These are phyloP conservation scores for Phylloscopus collybita DNA, from an alignment of 2,797 vertebrate species.

Conservation along the genomic window DNA sequence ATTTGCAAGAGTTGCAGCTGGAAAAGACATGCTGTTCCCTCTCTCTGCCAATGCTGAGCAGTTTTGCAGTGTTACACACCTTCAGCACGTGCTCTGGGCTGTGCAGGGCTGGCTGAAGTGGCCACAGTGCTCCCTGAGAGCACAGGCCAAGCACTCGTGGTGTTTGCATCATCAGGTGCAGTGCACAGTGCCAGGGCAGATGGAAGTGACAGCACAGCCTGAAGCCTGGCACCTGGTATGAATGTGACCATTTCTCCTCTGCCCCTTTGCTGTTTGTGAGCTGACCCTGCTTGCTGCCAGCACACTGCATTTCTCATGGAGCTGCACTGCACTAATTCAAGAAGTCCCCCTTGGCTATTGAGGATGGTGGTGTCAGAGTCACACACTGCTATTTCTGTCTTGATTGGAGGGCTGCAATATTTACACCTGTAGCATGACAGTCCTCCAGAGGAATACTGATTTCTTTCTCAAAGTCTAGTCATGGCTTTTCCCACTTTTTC, in stretches of 20 bases:
- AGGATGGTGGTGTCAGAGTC: not conserved
- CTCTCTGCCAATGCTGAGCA: not conserved
- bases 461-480: not conserved
- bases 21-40: conserved; percentile 26
- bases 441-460: not conserved
- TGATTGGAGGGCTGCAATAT: not conserved
- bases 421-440: not conserved
- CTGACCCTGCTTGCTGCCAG: not conserved
- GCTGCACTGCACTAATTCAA: not conserved
- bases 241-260: not conserved
- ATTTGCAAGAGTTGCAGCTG: conserved; percentile 17
- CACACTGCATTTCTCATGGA: not conserved
- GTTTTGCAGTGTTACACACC: not conserved
- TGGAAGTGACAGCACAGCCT: not conserved
- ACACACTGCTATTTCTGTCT: not conserved
- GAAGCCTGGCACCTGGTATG: not conserved
- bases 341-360: not conserved
- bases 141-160: fast-evolving
- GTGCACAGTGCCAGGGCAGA: not conserved
- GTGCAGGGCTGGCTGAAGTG: not conserved
- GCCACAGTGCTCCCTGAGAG: not conserved
- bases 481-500: not conserved
- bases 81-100: not conserved
- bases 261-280: not conserved
- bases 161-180: not conserved